Evolutionary conservation across 2,888 invertebrate species (phyloP).

Genomic region (Tenthredo distinguenda): DNA sequence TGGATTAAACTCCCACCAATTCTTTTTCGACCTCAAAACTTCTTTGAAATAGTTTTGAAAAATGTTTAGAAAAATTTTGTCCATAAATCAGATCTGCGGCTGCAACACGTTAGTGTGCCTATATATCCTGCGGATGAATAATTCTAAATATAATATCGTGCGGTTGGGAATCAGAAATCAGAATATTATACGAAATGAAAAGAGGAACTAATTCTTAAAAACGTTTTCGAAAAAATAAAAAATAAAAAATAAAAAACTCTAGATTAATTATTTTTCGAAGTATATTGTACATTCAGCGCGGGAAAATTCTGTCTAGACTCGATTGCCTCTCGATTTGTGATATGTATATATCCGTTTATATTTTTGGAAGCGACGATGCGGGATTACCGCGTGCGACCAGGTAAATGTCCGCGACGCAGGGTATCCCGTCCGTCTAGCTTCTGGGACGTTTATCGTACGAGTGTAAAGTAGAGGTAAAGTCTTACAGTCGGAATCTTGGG

Average conservation of each 20-base stretch:
- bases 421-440: not conserved
- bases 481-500: not conserved
- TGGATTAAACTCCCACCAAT: not conserved
- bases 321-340: not conserved
- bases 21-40: not conserved
- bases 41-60: not conserved
- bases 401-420: not conserved
- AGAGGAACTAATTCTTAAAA: too few species aligned
- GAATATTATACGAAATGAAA: too few species aligned
- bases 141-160: too few species aligned
- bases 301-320: not conserved
- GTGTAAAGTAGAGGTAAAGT: not conserved
- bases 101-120: too few species aligned
- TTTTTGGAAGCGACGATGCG: not conserved
- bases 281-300: not conserved
- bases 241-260: not conserved
- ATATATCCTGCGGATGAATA: too few species aligned
- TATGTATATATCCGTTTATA: not conserved
- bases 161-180: too few species aligned
- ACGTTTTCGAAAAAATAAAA: not conserved
- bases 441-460: not conserved
- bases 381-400: not conserved
- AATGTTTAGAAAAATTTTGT: not conserved
- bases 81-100: not conserved
- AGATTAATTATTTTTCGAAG: not conserved